Evolutionary conservation across 2,797 vertebrate genomes (phyloP).

Genomic region (Dromococcyx pavoninus): DNA sequence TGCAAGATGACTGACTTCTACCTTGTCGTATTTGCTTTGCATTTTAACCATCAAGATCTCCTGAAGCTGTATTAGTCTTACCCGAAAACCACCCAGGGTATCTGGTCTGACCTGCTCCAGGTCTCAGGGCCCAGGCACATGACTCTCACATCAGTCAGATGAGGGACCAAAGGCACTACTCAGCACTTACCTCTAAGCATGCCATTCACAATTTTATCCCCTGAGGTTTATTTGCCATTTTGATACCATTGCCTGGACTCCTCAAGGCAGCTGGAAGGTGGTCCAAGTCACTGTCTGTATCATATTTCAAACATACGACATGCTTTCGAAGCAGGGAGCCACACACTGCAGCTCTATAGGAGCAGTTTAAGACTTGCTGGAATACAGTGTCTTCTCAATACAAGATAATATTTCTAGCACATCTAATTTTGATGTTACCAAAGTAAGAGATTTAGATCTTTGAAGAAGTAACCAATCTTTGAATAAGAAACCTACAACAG

Average conservation of each 20-base stretch:
- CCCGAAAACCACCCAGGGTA: neutral
- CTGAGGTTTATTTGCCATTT: constrained; percentile 54
- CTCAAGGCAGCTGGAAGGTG: constrained; percentile 9
- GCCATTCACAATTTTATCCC: constrained; percentile 50
- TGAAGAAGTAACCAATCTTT: neutral
- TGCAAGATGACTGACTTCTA: neutral
- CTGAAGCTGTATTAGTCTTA: neutral
- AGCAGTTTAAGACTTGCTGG: neutral
- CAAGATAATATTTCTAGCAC: neutral
- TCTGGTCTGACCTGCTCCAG: neutral
- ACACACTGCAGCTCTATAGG: neutral
- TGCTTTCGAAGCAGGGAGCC: neutral
- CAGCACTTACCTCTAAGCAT: constrained; percentile 20
- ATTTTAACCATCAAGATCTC: neutral
- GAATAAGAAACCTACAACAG: neutral
- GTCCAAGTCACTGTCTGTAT: constrained; percentile 11
- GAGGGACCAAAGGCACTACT: neutral
- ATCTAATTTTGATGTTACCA: neutral
- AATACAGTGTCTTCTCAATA: neutral
- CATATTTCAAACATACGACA: neutral
- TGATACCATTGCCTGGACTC: neutral
- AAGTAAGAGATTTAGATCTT: neutral
- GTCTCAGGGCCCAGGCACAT: neutral
- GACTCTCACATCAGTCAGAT: constrained; percentile 20
- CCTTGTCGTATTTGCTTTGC: neutral